Evolutionary conservation across 35 echinoderm and acorn worm species (phyloP).

Genomic region (Apostichopus californicus): DNA sequence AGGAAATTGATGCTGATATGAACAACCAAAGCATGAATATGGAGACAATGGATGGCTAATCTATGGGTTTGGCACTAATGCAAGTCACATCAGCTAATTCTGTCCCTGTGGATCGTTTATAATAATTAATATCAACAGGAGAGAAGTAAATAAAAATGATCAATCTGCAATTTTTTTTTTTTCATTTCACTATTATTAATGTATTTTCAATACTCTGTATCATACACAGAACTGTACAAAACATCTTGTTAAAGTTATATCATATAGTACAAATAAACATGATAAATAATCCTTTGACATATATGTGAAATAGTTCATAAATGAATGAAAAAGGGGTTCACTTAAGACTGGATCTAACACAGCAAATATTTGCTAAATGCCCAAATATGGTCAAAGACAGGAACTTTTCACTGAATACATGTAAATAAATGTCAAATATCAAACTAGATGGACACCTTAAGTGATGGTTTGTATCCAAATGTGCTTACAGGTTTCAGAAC

Average conservation of each 20-base stretch:
- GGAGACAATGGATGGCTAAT: no score
- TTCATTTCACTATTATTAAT: conserved; percentile 2
- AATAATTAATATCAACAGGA: background rate
- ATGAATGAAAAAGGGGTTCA: background rate
- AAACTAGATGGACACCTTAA: background rate
- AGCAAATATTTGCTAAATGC: background rate
- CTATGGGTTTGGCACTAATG: no score
- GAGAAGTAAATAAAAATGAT: background rate
- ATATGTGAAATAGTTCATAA: background rate
- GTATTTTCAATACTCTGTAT: conserved; percentile 54
- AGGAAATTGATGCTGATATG: no score
- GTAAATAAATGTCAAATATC: background rate
- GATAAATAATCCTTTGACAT: conserved; percentile 23
- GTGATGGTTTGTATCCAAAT: no score
- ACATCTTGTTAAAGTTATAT: conserved; percentile 36
- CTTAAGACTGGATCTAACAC: background rate
- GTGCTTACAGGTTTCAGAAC: no score
- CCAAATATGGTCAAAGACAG: background rate
- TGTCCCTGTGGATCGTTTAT: no score
- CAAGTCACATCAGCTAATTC: no score
- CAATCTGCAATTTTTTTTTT: background rate
- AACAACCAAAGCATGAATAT: no score
- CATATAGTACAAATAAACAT: conserved; percentile 47
- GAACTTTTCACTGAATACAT: background rate
- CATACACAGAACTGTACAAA: conserved; percentile 52